A percentile compares a stretch with the other conserved stretches of the same genome.
phyloP scores from a whole-genome alignment of 53 echinoderm and acorn worm species.

The Luidia sarsii region DNA sequence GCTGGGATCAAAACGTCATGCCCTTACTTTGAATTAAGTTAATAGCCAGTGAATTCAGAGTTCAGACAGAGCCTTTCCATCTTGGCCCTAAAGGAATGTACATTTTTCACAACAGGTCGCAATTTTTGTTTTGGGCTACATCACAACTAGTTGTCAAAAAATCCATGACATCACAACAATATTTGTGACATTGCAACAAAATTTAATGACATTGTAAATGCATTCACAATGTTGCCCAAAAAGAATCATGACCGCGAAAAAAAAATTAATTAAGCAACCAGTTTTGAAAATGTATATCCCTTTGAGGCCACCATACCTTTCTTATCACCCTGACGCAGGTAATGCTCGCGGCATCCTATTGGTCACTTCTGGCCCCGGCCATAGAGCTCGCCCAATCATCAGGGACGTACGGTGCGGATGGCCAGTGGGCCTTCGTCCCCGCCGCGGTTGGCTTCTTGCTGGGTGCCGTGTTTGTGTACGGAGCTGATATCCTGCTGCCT shows the following conservation, averaged over 20 bases:
- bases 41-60: too few relatives aligned
- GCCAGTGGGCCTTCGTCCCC: conserved; percentile 80
- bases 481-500: conserved; percentile 87
- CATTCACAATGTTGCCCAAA: neutral
- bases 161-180: too few relatives aligned
- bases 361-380: conserved; percentile 96
- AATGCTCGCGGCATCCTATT: conserved; percentile 97
- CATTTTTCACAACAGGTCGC: too few relatives aligned
- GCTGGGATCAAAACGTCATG: too few relatives aligned
- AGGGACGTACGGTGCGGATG: conserved; percentile 68
- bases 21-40: too few relatives aligned
- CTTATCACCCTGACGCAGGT: conserved; percentile 69
- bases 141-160: too few relatives aligned
- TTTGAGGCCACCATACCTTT: neutral
- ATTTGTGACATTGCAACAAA: too few relatives aligned
- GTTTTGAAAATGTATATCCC: neutral
- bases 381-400: conserved; percentile 85
- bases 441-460: conserved; percentile 80
- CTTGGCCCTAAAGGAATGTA: too few relatives aligned
- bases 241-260: too few relatives aligned
- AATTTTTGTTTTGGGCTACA: too few relatives aligned
- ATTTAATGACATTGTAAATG: neutral
- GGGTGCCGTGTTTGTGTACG: conserved; percentile 90
- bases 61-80: too few relatives aligned
- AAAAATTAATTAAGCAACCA: neutral